These are phyloP conservation scores for Callyntrura guangdongensis DNA, from an alignment of 2,888 invertebrate genomes.

Conservation along the genomic window DNA sequence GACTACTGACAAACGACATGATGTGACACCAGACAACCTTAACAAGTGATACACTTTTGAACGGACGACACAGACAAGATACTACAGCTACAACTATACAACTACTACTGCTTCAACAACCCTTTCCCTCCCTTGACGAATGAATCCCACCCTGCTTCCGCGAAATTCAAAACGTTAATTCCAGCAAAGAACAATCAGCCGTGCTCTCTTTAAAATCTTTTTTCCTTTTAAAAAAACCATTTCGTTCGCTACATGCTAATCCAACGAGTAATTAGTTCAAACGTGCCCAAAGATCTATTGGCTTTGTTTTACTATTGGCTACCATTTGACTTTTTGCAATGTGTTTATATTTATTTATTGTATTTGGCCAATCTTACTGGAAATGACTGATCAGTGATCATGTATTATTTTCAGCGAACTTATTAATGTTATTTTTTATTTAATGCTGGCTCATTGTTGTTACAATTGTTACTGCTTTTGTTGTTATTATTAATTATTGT, in stretches of 20 bases:
- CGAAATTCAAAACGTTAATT: conserved; percentile 53
- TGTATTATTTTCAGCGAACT: conserved; percentile 68
- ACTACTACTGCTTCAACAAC: neutral
- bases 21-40: conserved; percentile 58
- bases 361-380: conserved; percentile 74
- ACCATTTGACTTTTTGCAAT: conserved; percentile 36
- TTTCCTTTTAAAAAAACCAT: conserved; percentile 31
- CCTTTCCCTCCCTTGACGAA: conserved; percentile 65
- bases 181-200: conserved; percentile 79
- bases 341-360: conserved; percentile 60
- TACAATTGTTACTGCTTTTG: conserved; percentile 77
- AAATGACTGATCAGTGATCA: conserved; percentile 76
- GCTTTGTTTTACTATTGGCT: conserved; percentile 65
- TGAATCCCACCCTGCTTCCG: conserved; percentile 78
- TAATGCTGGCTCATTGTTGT: conserved; percentile 85
- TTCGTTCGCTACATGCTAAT: conserved; percentile 46
- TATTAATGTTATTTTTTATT: conserved; percentile 75
- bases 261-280: conserved; percentile 57
- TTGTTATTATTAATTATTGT: conserved; percentile 82
- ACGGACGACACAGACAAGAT: conserved; percentile 55
- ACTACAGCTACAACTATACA: conserved; percentile 32
- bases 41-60: conserved; percentile 72
- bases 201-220: conserved; percentile 74
- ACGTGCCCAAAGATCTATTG: conserved; percentile 78
- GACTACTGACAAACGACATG: conserved; percentile 58